Conservation (phyloP, 2,888 invertebrate species). For the Cataglyphis cursor region DNA sequence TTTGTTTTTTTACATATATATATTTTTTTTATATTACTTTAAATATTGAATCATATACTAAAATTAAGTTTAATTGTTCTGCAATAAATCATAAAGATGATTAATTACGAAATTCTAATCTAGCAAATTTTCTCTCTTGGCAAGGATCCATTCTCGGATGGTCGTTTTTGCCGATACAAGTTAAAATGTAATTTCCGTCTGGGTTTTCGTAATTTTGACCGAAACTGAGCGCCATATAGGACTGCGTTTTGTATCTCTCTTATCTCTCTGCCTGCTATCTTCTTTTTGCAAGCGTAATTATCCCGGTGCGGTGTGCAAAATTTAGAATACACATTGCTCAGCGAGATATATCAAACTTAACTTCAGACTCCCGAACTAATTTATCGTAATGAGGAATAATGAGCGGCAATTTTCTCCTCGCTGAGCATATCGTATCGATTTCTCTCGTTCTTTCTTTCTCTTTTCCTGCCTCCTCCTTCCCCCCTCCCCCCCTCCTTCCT, state of each 20-base stretch:
- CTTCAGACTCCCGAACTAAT: constrained; percentile 56
- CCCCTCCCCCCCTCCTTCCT: background rate
- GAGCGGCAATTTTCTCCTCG: constrained; percentile 52
- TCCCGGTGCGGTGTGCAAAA: constrained; percentile 44
- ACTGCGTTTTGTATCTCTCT: constrained; percentile 39
- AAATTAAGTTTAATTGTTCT: constrained; percentile 9
- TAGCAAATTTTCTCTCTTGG: background rate
- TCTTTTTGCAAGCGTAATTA: constrained; percentile 47
- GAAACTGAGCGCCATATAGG: constrained; percentile 14
- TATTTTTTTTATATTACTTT: background rate
- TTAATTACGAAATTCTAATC: constrained; percentile 16
- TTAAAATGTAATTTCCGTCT: constrained; percentile 49
- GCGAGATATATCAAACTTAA: constrained; percentile 55
- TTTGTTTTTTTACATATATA: background rate
- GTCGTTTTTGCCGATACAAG: constrained; percentile 25
- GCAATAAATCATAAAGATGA: background rate
- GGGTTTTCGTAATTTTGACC: constrained; percentile 34
- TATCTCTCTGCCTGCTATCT: constrained; percentile 34
- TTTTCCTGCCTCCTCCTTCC: background rate
- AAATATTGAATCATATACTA: background rate
- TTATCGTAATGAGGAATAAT: constrained; percentile 57
- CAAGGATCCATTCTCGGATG: background rate
- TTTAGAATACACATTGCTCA: constrained; percentile 55
- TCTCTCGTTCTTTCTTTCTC: constrained; percentile 14
- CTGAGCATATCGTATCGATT: constrained; percentile 51